Conservation (phyloP, 2,888 invertebrate genomes). For the Hypselothyrea guttata region DNA sequence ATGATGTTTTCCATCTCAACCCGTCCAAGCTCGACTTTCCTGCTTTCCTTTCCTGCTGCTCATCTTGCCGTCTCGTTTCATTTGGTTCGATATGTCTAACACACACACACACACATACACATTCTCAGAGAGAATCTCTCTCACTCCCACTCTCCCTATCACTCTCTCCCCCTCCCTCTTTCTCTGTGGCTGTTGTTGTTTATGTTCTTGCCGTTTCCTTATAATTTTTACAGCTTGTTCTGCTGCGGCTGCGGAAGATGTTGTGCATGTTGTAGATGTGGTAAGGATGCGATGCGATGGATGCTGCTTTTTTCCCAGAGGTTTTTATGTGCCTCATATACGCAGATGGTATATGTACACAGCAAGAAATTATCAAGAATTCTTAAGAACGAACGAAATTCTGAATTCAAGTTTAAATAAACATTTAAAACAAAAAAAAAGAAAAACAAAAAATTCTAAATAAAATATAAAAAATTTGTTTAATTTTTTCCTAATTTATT, state of each 20-base stretch:
- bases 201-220: constrained; percentile 62
- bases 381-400: too few relatives aligned
- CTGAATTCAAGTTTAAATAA: too few relatives aligned
- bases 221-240: constrained; percentile 74
- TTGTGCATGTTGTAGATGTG: constrained; percentile 21
- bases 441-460: too few relatives aligned
- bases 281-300: constrained; percentile 11
- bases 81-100: constrained; percentile 16
- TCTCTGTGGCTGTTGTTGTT: constrained; percentile 35
- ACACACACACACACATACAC: too few relatives aligned
- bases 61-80: constrained; percentile 3
- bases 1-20: constrained; percentile 46
- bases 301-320: constrained; percentile 23
- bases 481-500: too few relatives aligned
- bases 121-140: too few relatives aligned
- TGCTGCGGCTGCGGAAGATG: constrained; percentile 37
- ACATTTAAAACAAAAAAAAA: too few relatives aligned
- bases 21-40: constrained; percentile 36
- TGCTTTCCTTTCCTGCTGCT: constrained; percentile 25
- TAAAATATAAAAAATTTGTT: too few relatives aligned
- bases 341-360: constrained; percentile 19
- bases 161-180: too few relatives aligned
- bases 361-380: constrained; percentile 10
- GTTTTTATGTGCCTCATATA: constrained; percentile 47
- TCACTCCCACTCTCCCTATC: too few relatives aligned